Base-by-base conservation (phyloP, 2,888 invertebrate genomes). In the Netelia melanura region DNA sequence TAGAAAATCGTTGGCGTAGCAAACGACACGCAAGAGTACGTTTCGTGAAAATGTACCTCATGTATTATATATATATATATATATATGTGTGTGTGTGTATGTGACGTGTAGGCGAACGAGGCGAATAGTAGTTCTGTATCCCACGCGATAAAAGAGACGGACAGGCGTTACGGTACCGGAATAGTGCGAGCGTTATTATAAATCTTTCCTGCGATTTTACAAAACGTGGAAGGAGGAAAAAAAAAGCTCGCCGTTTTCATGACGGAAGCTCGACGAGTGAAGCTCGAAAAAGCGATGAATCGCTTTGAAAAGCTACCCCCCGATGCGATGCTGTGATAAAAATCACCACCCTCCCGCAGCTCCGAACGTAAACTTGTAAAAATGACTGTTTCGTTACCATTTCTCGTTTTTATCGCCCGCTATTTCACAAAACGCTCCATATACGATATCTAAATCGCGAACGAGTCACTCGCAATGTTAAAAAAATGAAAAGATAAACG, bases 1-100 rank as follows among this genome's bases (percentile, higher is more conserved):
- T 48, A 62, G 70, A 48, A 71, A 71, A 82, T 82, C 64, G 77
- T 71, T 48, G 76, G 64, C 65, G 48, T 38, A 30, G 30, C 76
- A 61, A 81, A 70, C 76, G 76, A 76, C 84, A 81, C 81, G 84
- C 81, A 70, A 84, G 74, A 81, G 54, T 81, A 65, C 77, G 81
- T 81, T 79, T 81, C 75, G 68, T 68, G 48, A 67, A 67, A 48
- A 68, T 54, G 68, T 72, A 48, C 30, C 75, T 52, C 56, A 52
- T 56, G 17, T 56, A 56, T 5, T 48, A 14, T 48, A 48, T 48
- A 48, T 48, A 48, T 48, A 48, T 48, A 48, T 11, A 48, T 17
- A n/a, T n/a, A n/a, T n/a, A n/a, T 17, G 17, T 17, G 17, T 17
- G 17, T 17, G 17, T 17, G 17, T 17, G 17, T 17, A 0, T 14